phyloP scores from a whole-genome alignment of 2,113 vertebrate species.

The Nerophis lumbriciformis region DNA sequence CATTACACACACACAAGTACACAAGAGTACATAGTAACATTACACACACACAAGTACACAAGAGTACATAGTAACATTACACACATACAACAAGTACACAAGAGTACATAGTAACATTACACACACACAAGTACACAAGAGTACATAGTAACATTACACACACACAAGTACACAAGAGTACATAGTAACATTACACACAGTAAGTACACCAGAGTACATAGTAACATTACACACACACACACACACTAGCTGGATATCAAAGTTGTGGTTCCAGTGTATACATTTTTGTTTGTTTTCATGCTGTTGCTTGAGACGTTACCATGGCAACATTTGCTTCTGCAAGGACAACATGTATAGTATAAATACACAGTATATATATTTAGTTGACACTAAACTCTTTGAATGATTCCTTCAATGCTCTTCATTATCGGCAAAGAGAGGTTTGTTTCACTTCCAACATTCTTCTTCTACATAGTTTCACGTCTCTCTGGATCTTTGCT shows the following conservation, averaged over 20 bases:
- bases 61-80: background rate
- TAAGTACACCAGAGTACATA: too few species aligned
- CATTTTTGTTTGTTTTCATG: conserved; percentile 46
- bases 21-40: too few species aligned
- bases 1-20: too few species aligned
- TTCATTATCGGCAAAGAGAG: conserved; percentile 1
- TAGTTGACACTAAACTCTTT: conserved; percentile 58
- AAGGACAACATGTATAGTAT: conserved; percentile 67
- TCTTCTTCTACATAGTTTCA: too few species aligned
- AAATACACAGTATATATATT: conserved; percentile 68
- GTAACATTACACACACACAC: conserved; percentile 2
- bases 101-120: too few species aligned
- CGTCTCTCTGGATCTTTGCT: too few species aligned
- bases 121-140: too few species aligned
- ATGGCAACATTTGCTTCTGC: conserved; percentile 45
- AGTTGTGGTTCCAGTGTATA: conserved; percentile 54
- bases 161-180: too few species aligned
- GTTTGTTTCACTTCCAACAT: too few species aligned
- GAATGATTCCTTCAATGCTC: conserved; percentile 52
- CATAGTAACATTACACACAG: too few species aligned
- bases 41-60: too few species aligned
- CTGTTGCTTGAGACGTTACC: conserved; percentile 56
- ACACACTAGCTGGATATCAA: conserved; percentile 41
- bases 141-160: too few species aligned
- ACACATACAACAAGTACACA: background rate